Evolutionary conservation across 1,140 invertebrate genomes (phyloP).

Genomic region (Cyrtorhinus lividipennis): DNA sequence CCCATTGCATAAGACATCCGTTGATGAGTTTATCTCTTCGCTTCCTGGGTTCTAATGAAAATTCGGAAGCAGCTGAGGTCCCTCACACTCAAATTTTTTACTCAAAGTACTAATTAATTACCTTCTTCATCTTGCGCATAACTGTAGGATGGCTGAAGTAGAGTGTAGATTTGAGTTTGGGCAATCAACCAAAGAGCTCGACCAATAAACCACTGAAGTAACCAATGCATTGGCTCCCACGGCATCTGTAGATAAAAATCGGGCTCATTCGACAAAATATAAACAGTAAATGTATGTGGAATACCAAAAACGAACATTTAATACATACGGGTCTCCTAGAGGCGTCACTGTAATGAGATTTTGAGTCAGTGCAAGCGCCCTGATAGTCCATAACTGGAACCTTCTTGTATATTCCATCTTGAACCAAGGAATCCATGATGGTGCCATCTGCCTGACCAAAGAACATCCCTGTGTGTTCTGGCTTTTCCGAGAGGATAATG

Average conservation of each 20-base stretch:
- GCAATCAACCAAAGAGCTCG: slow-evolving; percentile 24
- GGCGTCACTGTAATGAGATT: slow-evolving; percentile 50
- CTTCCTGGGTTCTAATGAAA: no score
- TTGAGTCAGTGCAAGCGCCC: slow-evolving; percentile 63
- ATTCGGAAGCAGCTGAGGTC: no score
- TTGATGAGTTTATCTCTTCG: no score
- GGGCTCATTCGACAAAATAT: no score
- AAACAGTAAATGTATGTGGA: no score
- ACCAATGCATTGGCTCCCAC: slow-evolving; percentile 28
- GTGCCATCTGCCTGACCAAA: slow-evolving; percentile 90
- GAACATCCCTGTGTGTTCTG: slow-evolving; percentile 69
- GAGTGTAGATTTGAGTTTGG: slow-evolving; percentile 20
- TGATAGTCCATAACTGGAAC: slow-evolving; percentile 78
- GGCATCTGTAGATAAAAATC: slow-evolving; percentile 28
- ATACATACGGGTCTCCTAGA: slow-evolving; percentile 24
- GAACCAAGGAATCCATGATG: slow-evolving; percentile 82
- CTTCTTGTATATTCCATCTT: slow-evolving; percentile 75
- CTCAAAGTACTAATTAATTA: slow-evolving; percentile 10
- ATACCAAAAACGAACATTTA: background rate
- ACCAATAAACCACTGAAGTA: slow-evolving; percentile 24
- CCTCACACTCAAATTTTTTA: no score
- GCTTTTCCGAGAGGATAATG: slow-evolving; percentile 75
- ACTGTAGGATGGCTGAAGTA: slow-evolving; percentile 12
- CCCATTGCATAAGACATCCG: no score
- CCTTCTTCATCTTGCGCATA: slow-evolving; percentile 25